phyloP scores from a whole-genome alignment of 1,140 invertebrate species.

The Procambarus clarkii region DNA sequence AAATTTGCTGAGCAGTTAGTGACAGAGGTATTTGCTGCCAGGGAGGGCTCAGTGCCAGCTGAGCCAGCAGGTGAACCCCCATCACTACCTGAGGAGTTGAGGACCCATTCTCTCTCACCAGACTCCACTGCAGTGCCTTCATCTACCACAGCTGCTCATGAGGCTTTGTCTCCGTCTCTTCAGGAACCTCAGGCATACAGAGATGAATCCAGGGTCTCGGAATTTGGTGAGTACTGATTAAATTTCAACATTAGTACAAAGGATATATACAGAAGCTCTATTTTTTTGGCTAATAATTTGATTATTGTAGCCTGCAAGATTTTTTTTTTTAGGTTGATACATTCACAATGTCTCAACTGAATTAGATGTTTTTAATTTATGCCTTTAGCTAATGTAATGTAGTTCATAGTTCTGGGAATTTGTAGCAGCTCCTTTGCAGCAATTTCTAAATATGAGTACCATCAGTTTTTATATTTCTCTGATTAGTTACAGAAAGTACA shows the following conservation, averaged over 20 bases:
- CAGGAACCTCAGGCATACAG: constrained; percentile 82
- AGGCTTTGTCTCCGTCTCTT: constrained; percentile 73
- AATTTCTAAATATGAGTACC: too few species aligned
- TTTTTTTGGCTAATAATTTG: too few species aligned
- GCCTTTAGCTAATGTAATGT: too few species aligned
- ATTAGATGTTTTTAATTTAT: too few species aligned
- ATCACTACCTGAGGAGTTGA: constrained; percentile 59
- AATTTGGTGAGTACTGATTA: constrained; percentile 81
- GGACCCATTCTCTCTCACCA: constrained; percentile 52
- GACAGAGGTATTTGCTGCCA: constrained; percentile 73
- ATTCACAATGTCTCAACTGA: too few species aligned
- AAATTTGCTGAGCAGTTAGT: constrained; percentile 83
- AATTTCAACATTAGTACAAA: not conserved
- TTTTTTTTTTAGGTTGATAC: too few species aligned
- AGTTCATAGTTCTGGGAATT: too few species aligned
- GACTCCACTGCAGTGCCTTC: constrained; percentile 74
- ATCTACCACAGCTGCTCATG: constrained; percentile 12
- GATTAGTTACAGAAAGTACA: too few species aligned
- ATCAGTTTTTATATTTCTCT: too few species aligned
- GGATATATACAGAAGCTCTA: too few species aligned
- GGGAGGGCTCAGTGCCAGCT: constrained; percentile 73
- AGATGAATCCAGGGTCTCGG: constrained; percentile 82
- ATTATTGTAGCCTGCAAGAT: too few species aligned
- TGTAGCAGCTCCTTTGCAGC: too few species aligned
- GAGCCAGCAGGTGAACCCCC: constrained; percentile 79